Percentiles rank a stretch among this genome's conserved stretches.
Evolutionary conservation across 1,140 invertebrate species (phyloP).

Genomic region (Atta colombica): DNA sequence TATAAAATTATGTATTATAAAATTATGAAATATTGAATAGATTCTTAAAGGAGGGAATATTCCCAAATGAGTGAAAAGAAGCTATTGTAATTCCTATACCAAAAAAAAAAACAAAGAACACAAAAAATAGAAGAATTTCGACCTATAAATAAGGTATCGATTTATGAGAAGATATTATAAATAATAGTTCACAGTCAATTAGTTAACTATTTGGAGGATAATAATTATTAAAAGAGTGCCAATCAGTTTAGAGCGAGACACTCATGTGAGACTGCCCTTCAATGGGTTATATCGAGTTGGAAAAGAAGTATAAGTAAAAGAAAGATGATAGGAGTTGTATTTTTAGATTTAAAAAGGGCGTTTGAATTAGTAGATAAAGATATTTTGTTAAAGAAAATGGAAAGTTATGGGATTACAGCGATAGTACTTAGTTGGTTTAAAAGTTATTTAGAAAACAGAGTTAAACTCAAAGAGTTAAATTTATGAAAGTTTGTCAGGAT

Average conservation of each 20-base stretch:
- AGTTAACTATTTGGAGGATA: background rate
- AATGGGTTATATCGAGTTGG: background rate
- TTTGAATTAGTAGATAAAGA: background rate
- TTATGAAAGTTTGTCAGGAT: no score
- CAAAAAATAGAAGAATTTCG: background rate
- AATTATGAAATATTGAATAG: no score
- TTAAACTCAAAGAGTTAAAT: no score
- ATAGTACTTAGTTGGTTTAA: background rate
- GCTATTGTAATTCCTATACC: background rate
- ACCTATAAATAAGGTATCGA: background rate
- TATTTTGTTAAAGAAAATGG: background rate
- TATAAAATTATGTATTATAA: no score
- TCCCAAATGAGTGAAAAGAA: background rate
- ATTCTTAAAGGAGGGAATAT: background rate
- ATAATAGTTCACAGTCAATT: background rate
- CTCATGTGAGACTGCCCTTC: background rate
- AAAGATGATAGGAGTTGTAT: constrained; percentile 1
- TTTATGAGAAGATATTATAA: background rate
- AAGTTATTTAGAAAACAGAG: no score
- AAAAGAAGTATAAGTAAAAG: background rate
- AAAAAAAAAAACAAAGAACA: background rate
- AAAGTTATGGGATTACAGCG: background rate
- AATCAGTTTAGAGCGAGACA: background rate
- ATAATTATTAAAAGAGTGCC: background rate
- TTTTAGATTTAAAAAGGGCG: background rate